Conservation (phyloP, 2,797 vertebrate species). For the Sarcoramphus papa region DNA sequence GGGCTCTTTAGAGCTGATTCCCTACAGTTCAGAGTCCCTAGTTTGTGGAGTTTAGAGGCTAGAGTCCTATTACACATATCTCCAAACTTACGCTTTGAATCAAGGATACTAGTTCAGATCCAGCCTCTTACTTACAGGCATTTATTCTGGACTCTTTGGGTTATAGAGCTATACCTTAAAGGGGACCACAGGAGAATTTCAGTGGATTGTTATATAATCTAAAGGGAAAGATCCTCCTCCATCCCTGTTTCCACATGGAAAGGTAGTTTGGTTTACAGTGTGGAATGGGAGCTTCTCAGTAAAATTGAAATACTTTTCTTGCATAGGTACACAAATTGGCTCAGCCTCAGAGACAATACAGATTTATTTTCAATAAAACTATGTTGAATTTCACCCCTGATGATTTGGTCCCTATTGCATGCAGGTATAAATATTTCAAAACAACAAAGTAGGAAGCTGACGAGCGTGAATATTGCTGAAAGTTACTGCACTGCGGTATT, state of each 20-base stretch:
- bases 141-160: not conserved
- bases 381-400: not conserved
- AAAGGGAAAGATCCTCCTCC: not conserved
- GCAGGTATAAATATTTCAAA: not conserved
- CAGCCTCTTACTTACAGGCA: not conserved
- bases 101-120: not conserved
- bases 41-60: not conserved
- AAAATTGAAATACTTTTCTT: not conserved
- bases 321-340: not conserved
- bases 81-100: not conserved
- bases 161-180: not conserved
- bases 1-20: not conserved
- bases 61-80: not conserved
- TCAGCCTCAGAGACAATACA: not conserved
- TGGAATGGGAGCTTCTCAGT: not conserved
- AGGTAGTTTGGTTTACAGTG: not conserved
- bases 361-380: not conserved
- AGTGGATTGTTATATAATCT: not conserved
- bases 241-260: not conserved
- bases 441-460: not conserved
- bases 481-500: slow-evolving; percentile 37
- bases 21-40: not conserved
- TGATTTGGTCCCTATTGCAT: not conserved
- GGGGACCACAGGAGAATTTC: not conserved
- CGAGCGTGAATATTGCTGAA: slow-evolving; percentile 22